Percentiles rank a stretch among this genome's conserved stretches.
These are phyloP conservation scores for Conomelus anceps DNA, from an alignment of 2,888 invertebrate species.

Conservation along the genomic window DNA sequence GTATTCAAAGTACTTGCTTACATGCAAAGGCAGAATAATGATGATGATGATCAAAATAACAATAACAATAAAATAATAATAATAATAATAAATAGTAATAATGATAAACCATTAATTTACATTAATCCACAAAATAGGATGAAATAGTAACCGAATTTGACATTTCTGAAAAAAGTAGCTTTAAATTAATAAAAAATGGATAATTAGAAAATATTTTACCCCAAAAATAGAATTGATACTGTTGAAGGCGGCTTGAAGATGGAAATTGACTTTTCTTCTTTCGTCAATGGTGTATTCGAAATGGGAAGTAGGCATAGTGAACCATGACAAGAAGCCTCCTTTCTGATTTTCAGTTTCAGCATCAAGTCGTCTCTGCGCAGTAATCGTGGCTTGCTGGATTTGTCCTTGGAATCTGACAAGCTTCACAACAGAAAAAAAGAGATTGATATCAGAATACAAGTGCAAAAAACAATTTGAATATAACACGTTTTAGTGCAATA, in stretches of 20 bases:
- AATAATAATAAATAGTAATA: no score
- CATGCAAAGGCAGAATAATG: no score
- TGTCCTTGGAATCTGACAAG: neutral
- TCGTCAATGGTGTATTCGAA: slow-evolving; percentile 22
- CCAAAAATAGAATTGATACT: slow-evolving; percentile 2
- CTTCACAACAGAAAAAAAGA: neutral
- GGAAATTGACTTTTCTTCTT: slow-evolving; percentile 13
- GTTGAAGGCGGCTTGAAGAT: slow-evolving; percentile 3
- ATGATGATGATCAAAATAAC: no score
- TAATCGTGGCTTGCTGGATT: slow-evolving; percentile 14
- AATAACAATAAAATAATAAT: no score
- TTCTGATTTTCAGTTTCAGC: slow-evolving; percentile 7
- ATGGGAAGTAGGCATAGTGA: neutral
- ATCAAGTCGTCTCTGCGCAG: slow-evolving; percentile 3
- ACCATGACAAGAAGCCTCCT: neutral
- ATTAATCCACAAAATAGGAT: no score
- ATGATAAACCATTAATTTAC: no score
- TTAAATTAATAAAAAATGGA: no score
- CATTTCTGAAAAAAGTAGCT: no score
- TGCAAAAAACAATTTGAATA: neutral
- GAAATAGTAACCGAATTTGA: no score
- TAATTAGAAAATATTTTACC: neutral
- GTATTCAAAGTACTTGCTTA: no score
- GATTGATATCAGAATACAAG: neutral
- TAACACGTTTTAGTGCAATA: neutral